Base-by-base conservation (phyloP, 1,140 invertebrate species). In the Drosophila kohkoa region DNA sequence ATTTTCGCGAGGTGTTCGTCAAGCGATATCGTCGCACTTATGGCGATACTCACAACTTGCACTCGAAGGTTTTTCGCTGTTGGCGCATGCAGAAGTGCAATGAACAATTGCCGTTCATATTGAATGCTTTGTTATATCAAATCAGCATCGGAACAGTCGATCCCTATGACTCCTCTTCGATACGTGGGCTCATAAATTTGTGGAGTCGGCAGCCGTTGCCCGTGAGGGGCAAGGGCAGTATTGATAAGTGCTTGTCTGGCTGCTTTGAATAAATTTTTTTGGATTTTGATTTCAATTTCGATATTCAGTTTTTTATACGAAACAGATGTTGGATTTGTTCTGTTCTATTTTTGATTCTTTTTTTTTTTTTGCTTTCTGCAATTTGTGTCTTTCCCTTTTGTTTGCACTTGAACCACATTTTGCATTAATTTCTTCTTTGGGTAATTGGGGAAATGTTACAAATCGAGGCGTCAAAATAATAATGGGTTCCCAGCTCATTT, bases 331-430 rank as follows among this genome's bases (percentile, higher is more conserved):
- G 38, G 43, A 62, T 15, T 20, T 51, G 15, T 49, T 15, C 35
- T 46, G 48, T 46, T 82, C 83, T 88, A 87, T 87, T 87, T 87
- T 79, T 13, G 63, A 76, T 63, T 11, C 20, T 52, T 76, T 58
- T n/a, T 51, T 51, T 52, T n/a, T n/a, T 15, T 55, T 16, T 48
- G 13, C 69, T 66, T 66, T 57, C 74, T 67, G 58, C 45, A 67
- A 43, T 68, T 68, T 59, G 20, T 32, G 28, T 8, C 71, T 45
- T 5, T 8, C 41, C 20, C 41, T 8, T 45, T 15, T n/a, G 45
- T 51, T 49, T 81, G 79, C 79, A 76, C 82, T 86, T 86, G 79
- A 86, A 87, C 70, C 79, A 77, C 52, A 76, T 75, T 75, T 48
- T 6, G 43, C 32, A 46, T 16, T 46, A 11, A 49, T 43, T 43